A percentile compares a stretch with the other conserved stretches of the same genome.
Evolutionary conservation across 2,797 vertebrate genomes (phyloP).

Genomic region (Periophthalmus magnuspinnatus): DNA sequence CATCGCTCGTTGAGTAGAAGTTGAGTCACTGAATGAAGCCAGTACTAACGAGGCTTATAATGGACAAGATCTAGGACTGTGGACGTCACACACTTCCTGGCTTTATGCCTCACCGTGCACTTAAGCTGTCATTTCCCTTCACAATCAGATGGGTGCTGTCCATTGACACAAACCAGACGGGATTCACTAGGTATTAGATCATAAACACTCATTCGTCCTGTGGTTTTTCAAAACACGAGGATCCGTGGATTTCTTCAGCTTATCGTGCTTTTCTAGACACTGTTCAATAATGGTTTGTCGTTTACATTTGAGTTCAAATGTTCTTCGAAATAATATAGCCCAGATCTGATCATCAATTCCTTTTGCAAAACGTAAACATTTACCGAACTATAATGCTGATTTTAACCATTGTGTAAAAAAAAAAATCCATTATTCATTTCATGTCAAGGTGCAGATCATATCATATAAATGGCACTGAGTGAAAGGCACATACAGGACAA

Average conservation of each 20-base stretch:
- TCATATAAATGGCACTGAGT: background rate
- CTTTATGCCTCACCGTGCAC: slow-evolving; percentile 24
- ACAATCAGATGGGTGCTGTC: slow-evolving; percentile 26
- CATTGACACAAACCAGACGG: slow-evolving; percentile 30
- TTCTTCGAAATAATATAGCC: no score
- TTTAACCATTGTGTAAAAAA: no score
- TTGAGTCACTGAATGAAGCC: slow-evolving; percentile 25
- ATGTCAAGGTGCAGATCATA: no score
- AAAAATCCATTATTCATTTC: no score
- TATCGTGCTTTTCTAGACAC: background rate
- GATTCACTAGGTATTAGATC: slow-evolving; percentile 5
- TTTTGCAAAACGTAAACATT: no score
- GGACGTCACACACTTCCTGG: slow-evolving; percentile 41
- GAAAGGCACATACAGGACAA: background rate
- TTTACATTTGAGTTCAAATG: background rate
- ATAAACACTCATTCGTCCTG: slow-evolving; percentile 1
- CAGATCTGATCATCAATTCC: no score
- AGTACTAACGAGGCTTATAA: slow-evolving; percentile 23
- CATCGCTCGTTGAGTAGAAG: slow-evolving; percentile 4
- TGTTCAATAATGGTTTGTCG: background rate
- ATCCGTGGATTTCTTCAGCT: background rate
- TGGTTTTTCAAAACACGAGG: slow-evolving; percentile 2
- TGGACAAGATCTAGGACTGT: slow-evolving; percentile 27
- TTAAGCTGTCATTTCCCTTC: slow-evolving; percentile 25
- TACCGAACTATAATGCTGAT: no score